Evolutionary conservation across 1,140 invertebrate genomes (phyloP).

Genomic region (Pseudomyrmex sp.): DNA sequence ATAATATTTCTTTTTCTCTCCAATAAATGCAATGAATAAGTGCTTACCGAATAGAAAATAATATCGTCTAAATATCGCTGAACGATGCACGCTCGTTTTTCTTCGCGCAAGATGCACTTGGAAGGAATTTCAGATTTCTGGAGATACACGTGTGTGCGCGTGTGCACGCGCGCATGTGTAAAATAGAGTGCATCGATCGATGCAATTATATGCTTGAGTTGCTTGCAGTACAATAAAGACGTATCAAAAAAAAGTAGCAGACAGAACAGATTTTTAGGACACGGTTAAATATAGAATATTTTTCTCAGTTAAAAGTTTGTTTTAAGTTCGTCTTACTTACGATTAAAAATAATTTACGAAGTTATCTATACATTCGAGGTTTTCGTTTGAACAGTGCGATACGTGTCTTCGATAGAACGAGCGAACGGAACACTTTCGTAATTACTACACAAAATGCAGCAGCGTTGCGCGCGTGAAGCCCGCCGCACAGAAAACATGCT

Average conservation of each 20-base stretch:
- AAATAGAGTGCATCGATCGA: slow-evolving; percentile 35
- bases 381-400: background rate
- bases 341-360: background rate
- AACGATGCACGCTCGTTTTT: background rate
- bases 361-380: background rate
- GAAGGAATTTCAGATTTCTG: slow-evolving; percentile 26
- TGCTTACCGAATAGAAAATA: background rate
- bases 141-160: background rate
- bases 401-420: background rate
- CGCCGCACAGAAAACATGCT: background rate
- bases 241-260: slow-evolving; percentile 1
- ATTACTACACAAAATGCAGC: background rate
- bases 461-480: background rate
- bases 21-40: slow-evolving; percentile 32
- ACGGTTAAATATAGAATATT: background rate
- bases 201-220: slow-evolving; percentile 44
- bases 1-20: background rate
- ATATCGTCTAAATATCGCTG: slow-evolving; percentile 4
- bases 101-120: background rate
- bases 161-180: background rate
- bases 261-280: slow-evolving; percentile 13
- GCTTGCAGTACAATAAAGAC: slow-evolving; percentile 3
- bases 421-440: slow-evolving; percentile 8
- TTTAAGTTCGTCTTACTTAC: background rate
- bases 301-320: background rate